Evolutionary conservation across 2,797 vertebrate species (phyloP).

Genomic region (Meda fulgida): DNA sequence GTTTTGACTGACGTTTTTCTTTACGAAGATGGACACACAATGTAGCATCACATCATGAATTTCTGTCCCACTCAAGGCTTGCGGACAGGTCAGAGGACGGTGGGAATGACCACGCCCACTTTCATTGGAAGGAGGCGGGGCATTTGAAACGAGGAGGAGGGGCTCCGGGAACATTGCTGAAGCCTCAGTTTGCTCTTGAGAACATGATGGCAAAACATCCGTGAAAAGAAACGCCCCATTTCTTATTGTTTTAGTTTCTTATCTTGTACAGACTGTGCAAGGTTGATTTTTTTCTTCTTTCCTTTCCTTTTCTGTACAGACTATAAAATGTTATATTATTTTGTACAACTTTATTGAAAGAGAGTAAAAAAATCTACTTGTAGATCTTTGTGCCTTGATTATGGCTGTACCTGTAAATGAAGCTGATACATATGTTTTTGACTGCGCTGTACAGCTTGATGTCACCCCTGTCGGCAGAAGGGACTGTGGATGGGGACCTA

Average conservation of each 20-base stretch:
- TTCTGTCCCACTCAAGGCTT: constrained; percentile 80
- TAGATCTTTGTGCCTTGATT: constrained; percentile 92
- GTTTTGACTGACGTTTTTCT: constrained; percentile 78
- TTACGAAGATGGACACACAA: constrained; percentile 84
- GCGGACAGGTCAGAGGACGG: constrained; percentile 81
- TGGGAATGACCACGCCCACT: constrained; percentile 51
- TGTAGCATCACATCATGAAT: constrained; percentile 91
- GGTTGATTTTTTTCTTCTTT: constrained; percentile 78
- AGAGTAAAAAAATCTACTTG: constrained; percentile 85
- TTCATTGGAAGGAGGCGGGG: constrained; percentile 7
- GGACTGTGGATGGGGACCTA: constrained; percentile 86
- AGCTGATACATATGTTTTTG: constrained; percentile 93
- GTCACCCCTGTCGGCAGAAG: constrained; percentile 87
- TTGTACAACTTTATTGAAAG: constrained; percentile 98
- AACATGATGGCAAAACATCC: constrained; percentile 70
- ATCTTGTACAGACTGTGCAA: constrained; percentile 94
- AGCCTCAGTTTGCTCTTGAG: constrained; percentile 56
- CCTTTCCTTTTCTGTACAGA: constrained; percentile 88
- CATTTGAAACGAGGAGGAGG: not conserved
- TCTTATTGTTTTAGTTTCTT: constrained; percentile 79
- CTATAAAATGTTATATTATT: constrained; percentile 97
- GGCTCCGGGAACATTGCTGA: constrained; percentile 67
- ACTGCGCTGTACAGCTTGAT: constrained; percentile 96
- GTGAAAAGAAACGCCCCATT: constrained; percentile 63
- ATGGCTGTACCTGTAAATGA: constrained; percentile 92